Evolutionary conservation across 2,888 invertebrate species (phyloP).

Genomic region (Habroteleia sp.): DNA sequence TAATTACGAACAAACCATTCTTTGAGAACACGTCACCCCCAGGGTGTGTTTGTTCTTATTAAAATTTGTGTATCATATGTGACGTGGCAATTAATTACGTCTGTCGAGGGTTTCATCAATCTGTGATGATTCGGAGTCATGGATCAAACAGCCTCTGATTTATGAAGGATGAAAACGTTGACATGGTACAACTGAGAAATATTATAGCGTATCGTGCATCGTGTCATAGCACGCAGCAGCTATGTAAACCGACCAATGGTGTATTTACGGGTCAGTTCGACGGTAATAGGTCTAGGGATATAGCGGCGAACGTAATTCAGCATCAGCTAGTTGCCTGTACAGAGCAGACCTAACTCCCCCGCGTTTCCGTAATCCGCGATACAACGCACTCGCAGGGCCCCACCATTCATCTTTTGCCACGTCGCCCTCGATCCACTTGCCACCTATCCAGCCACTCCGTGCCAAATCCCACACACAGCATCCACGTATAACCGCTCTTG

Average conservation of each 20-base stretch:
- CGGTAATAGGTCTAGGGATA: conserved; percentile 78
- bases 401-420: conserved; percentile 67
- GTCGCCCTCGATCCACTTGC: conserved; percentile 74
- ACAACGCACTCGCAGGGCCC: conserved; percentile 72
- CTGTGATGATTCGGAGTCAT: conserved; percentile 38
- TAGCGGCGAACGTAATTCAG: conserved; percentile 79
- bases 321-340: conserved; percentile 74
- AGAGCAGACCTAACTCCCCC: conserved; percentile 65
- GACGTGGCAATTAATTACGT: conserved; percentile 29
- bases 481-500: conserved; percentile 30
- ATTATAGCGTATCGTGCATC: conserved; percentile 45
- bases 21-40: neutral
- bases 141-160: conserved; percentile 49
- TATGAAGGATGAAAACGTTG: conserved; percentile 52
- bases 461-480: conserved; percentile 40
- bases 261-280: conserved; percentile 64
- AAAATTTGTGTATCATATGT: conserved; percentile 21
- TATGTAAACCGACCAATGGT: conserved; percentile 50
- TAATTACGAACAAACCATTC: conserved; percentile 8
- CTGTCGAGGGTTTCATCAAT: conserved; percentile 42
- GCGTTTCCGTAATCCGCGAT: conserved; percentile 77
- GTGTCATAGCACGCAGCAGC: conserved; percentile 11
- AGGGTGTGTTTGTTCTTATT: conserved; percentile 36
- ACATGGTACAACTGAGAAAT: conserved; percentile 52
- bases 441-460: conserved; percentile 68